These are phyloP conservation scores for Calameuta filiformis DNA, from an alignment of 2,888 invertebrate species.

Conservation along the genomic window DNA sequence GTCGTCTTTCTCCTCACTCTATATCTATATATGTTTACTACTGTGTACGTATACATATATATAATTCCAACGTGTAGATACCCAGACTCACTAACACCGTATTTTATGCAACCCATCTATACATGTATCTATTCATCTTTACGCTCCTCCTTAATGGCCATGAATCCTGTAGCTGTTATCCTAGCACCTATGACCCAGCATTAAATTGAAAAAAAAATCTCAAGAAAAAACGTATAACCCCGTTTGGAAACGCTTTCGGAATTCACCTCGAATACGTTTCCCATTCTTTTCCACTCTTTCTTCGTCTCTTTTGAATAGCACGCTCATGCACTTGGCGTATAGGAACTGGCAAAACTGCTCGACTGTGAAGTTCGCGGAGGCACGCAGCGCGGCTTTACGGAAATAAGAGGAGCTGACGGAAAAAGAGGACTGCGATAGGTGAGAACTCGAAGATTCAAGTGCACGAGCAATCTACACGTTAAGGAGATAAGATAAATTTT, in stretches of 20 bases:
- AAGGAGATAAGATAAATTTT: background rate
- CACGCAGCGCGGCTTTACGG: background rate
- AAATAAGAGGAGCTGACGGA: slow-evolving; percentile 13
- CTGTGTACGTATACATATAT: background rate
- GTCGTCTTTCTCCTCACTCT: background rate
- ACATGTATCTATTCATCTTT: too few relatives aligned
- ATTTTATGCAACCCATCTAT: background rate
- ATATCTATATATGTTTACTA: background rate
- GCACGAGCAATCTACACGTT: background rate
- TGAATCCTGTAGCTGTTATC: background rate
- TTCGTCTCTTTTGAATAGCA: too few relatives aligned
- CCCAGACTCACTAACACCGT: background rate
- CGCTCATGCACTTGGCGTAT: background rate
- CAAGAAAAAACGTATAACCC: background rate
- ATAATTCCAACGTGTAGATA: too few relatives aligned
- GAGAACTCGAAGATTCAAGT: background rate
- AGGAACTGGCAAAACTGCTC: background rate
- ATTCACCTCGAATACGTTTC: background rate
- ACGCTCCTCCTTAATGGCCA: background rate
- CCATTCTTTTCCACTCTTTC: too few relatives aligned
- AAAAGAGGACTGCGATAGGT: slow-evolving; percentile 17
- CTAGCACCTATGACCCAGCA: background rate
- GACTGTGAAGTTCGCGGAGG: background rate
- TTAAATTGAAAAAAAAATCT: background rate
- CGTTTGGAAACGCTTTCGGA: background rate